Base-by-base conservation (phyloP, 2,113 vertebrate species). In the Arenaria interpres region DNA sequence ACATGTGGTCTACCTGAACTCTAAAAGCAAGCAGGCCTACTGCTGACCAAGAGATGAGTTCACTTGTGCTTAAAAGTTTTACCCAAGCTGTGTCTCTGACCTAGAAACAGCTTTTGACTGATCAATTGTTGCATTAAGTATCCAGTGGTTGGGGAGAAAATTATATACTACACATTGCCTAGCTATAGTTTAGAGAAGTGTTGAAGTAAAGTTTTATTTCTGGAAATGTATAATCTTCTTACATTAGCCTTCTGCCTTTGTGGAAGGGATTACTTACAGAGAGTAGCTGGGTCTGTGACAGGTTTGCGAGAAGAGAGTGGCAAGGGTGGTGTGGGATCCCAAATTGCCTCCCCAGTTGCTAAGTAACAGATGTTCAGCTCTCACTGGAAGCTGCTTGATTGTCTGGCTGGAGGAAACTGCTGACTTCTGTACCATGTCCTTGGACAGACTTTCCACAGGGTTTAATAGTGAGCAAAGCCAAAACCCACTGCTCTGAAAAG, bases 181-280 rank as follows among this genome's bases (percentile, higher is more conserved):
- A 74, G 69, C 72, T 63, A 17, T 19, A 67, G 60, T 75, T 89
- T 20, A 77, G 84, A 84, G 68, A 78, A 85, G 30, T 43, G 86
- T 59, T 14, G 83, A 54, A 85, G 75, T 69, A 37, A 81, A 85
- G 90, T 74, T 88, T 94, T 94, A 95, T 96, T 95, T 94, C 93
- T 91, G 82, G 89, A 79, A 95, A 88, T 73, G 35, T 85, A 93
- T 95, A 94, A 95, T 96, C 96, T 96, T 88, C 71, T 90, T 78
- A 78, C 82, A 83, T 91, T 82, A 77, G 45, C 85, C 67, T 69
- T 17, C n/a, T 72, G 82, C 78, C 78, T 94, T 69, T 87, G 80
- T 93, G 87, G 60, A 39, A 75, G 33, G 84, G 89, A 94, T 95
- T 95, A 72, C 71, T 94, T 81, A 56, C 62, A 45, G 15, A 4